Conservation (phyloP, 2,797 vertebrate species). For the Miichthys miiuy region DNA sequence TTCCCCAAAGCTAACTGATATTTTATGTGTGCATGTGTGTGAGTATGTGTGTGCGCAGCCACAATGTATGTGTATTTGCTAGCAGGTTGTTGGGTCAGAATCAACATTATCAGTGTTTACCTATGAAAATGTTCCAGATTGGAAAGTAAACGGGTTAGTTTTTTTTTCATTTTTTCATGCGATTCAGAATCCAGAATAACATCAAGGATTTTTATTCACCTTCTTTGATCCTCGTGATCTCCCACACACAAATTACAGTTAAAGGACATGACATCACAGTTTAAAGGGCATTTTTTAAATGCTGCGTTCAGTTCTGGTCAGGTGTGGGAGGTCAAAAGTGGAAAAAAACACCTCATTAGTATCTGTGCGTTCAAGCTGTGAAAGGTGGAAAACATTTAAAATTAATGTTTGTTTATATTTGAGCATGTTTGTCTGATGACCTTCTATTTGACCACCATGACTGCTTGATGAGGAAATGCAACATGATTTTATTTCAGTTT, state of each 20-base stretch:
- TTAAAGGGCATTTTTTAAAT: conserved; percentile 48
- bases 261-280: conserved; percentile 50
- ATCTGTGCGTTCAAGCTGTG: not conserved
- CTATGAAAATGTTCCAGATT: conserved; percentile 66
- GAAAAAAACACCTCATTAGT: conserved; percentile 29
- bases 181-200: conserved; percentile 43
- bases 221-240: conserved; percentile 58
- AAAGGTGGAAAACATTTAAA: not conserved
- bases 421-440: not conserved
- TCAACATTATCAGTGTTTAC: conserved; percentile 70
- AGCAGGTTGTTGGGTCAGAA: conserved; percentile 65
- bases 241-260: conserved; percentile 45
- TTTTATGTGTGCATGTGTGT: conserved; percentile 56
- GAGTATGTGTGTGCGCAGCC: conserved; percentile 12
- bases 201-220: conserved; percentile 54
- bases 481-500: not conserved
- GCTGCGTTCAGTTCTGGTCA: conserved; percentile 18
- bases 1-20: conserved; percentile 90
- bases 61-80: conserved; percentile 43
- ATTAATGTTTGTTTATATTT: not conserved
- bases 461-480: not conserved
- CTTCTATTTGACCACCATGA: not conserved
- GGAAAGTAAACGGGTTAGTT: conserved; percentile 47
- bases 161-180: conserved; percentile 5
- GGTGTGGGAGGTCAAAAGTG: conserved; percentile 15